Conservation (phyloP, 2,113 vertebrate genomes). For the Nothobranchius kuhntae region DNA sequence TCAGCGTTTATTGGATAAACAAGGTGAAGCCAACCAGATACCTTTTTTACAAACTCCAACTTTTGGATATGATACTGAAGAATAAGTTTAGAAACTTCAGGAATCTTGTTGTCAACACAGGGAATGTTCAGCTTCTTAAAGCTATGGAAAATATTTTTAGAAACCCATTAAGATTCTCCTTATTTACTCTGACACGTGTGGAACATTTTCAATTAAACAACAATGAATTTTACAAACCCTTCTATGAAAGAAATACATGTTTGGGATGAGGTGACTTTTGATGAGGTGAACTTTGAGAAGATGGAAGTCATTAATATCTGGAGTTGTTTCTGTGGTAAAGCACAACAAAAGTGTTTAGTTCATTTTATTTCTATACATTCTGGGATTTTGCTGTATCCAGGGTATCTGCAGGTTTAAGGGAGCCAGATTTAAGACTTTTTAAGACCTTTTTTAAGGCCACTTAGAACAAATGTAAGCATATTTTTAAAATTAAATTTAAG, state of each 20-base stretch:
- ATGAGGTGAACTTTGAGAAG: conserved; percentile 83
- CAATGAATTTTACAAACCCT: conserved; percentile 63
- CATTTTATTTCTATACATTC: too few species aligned
- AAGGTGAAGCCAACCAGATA: neutral
- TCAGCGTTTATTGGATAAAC: neutral
- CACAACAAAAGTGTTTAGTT: neutral
- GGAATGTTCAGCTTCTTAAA: conserved; percentile 85
- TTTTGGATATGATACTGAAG: conserved; percentile 81
- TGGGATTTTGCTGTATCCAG: too few species aligned
- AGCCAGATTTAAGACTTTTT: too few species aligned
- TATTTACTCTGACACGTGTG: neutral
- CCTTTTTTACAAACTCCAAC: conserved; percentile 82
- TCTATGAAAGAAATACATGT: conserved; percentile 76
- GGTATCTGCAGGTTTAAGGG: too few species aligned
- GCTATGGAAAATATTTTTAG: conserved; percentile 54
- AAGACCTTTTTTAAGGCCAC: too few species aligned
- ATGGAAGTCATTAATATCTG: conserved; percentile 81
- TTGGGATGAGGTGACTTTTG: conserved; percentile 48
- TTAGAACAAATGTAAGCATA: too few species aligned
- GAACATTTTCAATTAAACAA: neutral
- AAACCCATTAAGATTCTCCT: too few species aligned
- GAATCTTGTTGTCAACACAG: conserved; percentile 79
- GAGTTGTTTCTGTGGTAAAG: conserved; percentile 77
- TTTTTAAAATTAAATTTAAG: too few species aligned
- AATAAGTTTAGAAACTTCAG: conserved; percentile 64